These are phyloP conservation scores for Quadroppia sp. DNA, from an alignment of 2,888 invertebrate species.

Conservation along the genomic window DNA sequence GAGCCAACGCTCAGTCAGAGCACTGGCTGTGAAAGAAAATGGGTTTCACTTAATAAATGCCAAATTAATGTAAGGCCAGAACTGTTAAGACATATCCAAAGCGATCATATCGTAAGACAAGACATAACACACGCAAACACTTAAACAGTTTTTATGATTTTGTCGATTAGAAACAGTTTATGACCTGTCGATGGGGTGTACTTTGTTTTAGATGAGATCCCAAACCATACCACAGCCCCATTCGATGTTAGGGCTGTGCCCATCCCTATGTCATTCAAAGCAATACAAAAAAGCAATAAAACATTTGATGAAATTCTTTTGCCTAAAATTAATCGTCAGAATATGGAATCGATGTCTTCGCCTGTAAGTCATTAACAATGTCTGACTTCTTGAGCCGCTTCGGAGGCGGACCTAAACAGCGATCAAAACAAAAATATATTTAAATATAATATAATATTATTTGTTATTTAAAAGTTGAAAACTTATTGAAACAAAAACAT, in stretches of 20 bases:
- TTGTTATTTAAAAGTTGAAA: slow-evolving; percentile 5
- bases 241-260: not conserved
- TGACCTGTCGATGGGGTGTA: slow-evolving; percentile 25
- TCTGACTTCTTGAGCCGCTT: slow-evolving; percentile 41
- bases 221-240: not conserved
- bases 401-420: slow-evolving; percentile 25
- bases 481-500: not conserved
- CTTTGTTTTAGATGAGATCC: slow-evolving; percentile 11
- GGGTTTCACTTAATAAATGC: slow-evolving; percentile 19
- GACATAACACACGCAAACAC: slow-evolving; percentile 3
- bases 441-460: slow-evolving; percentile 13
- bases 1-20: too few relatives aligned
- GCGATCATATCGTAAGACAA: not conserved
- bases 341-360: slow-evolving; percentile 24
- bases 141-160: slow-evolving; percentile 9
- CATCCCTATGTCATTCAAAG: slow-evolving; percentile 8
- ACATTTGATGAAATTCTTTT: not conserved
- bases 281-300: not conserved
- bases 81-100: not conserved
- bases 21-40: slow-evolving; percentile 16
- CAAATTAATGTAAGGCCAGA: slow-evolving; percentile 3
- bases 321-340: not conserved
- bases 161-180: slow-evolving; percentile 23
- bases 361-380: slow-evolving; percentile 32
- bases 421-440: not conserved